Conservation (phyloP, 2,113 vertebrate genomes). For the Herpailurus yagouaroundi region DNA sequence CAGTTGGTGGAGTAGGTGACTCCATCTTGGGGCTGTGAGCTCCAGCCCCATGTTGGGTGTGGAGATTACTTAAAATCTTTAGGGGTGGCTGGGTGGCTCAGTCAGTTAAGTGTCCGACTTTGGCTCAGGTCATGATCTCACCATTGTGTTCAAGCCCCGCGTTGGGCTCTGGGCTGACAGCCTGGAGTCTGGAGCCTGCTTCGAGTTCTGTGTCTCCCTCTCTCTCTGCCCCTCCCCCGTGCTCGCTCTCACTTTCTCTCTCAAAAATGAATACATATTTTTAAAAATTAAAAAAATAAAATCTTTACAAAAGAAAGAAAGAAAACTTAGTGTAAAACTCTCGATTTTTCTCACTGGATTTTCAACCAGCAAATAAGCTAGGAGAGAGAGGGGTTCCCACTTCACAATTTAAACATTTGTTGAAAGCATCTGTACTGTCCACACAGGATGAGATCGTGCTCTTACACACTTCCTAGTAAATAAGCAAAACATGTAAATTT, state of each 20-base stretch:
- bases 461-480: slow-evolving; percentile 9
- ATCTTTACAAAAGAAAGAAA: not conserved
- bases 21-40: not conserved
- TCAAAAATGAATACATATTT: too few species aligned
- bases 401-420: not conserved
- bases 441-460: not conserved
- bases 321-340: not conserved
- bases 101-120: too few species aligned
- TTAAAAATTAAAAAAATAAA: not conserved
- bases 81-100: too few species aligned
- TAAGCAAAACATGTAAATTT: slow-evolving; percentile 19
- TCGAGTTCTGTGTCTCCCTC: too few species aligned
- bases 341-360: not conserved
- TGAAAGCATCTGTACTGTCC: not conserved
- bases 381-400: not conserved
- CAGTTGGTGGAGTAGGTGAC: not conserved
- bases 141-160: too few species aligned
- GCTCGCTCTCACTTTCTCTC: too few species aligned
- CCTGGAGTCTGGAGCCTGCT: too few species aligned
- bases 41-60: not conserved
- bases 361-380: not conserved
- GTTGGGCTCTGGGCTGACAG: too few species aligned
- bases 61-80: not conserved
- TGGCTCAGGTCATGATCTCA: too few species aligned
- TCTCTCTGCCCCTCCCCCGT: too few species aligned